Evolutionary conservation across 1,140 invertebrate species (phyloP).

Genomic region (Drosophila rhopaloa): DNA sequence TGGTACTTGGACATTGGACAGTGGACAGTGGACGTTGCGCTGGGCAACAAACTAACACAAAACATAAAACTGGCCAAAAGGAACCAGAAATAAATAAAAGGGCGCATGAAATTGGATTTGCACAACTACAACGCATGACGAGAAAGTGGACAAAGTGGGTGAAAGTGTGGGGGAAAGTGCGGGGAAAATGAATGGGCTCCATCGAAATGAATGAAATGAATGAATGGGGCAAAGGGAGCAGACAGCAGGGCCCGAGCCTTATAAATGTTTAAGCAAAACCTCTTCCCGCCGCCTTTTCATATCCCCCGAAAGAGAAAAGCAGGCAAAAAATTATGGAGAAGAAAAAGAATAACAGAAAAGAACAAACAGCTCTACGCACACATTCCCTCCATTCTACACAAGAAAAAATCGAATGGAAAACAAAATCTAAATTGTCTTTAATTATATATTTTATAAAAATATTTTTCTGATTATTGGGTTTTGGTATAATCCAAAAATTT

Average conservation of each 20-base stretch:
- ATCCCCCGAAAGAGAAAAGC: slow-evolving; percentile 1
- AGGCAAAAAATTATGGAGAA: slow-evolving; percentile 20
- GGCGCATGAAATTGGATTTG: slow-evolving; percentile 70
- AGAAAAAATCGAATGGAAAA: slow-evolving; percentile 3
- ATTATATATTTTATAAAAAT: neutral
- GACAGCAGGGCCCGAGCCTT: slow-evolving; percentile 32
- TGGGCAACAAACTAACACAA: slow-evolving; percentile 43
- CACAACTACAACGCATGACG: slow-evolving; percentile 49
- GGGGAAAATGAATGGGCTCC: slow-evolving; percentile 14
- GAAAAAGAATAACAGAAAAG: slow-evolving; percentile 30
- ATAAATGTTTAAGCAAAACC: slow-evolving; percentile 46
- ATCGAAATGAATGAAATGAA: slow-evolving; percentile 59
- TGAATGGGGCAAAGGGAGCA: slow-evolving; percentile 28
- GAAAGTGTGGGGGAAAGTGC: slow-evolving; percentile 8
- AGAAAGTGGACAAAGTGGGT: slow-evolving; percentile 18
- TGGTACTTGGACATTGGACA: slow-evolving; percentile 21
- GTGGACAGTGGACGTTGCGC: slow-evolving; percentile 34
- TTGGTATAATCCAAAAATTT: too few species aligned
- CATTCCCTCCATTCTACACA: slow-evolving; percentile 6
- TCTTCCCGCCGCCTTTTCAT: slow-evolving; percentile 21
- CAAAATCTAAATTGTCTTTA: neutral
- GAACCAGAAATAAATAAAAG: slow-evolving; percentile 45
- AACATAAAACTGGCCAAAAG: slow-evolving; percentile 17
- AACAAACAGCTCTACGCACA: slow-evolving; percentile 1
- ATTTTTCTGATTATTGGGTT: too few species aligned